Conservation (phyloP, 2,797 vertebrate species). For the Prionace glauca region DNA sequence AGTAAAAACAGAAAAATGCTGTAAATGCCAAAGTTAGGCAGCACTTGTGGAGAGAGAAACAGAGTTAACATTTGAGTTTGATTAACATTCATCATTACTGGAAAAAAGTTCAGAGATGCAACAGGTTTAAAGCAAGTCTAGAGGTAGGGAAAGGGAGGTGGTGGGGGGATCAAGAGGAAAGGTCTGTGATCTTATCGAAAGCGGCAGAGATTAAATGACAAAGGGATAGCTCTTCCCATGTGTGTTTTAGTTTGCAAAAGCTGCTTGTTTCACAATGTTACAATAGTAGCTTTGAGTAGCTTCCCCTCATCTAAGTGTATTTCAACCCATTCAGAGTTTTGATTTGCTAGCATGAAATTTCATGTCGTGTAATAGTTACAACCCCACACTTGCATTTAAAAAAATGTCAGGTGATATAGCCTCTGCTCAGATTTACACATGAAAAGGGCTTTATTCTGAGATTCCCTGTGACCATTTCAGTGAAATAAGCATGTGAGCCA, state of each 20-base stretch:
- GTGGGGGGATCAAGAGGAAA: background rate
- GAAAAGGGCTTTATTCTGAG: background rate
- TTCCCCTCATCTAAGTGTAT: background rate
- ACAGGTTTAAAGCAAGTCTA: background rate
- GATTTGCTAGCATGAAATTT: background rate
- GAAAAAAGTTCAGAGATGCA: background rate
- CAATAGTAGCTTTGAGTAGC: background rate
- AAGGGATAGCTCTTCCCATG: background rate
- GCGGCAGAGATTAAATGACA: background rate
- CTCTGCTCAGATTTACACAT: background rate
- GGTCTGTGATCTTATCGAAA: background rate
- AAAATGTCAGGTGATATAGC: background rate
- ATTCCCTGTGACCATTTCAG: conserved; percentile 35
- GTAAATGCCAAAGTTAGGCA: background rate
- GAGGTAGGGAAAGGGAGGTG: background rate
- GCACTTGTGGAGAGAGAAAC: background rate
- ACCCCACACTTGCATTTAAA: background rate
- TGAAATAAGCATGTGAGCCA: conserved; percentile 41
- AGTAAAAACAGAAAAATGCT: background rate
- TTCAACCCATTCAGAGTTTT: background rate
- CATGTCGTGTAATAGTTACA: background rate
- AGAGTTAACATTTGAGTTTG: background rate
- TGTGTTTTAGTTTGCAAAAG: background rate
- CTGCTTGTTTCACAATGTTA: conserved; percentile 3
- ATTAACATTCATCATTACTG: background rate